Evolutionary conservation across 2,113 vertebrate genomes (phyloP), one percentile per base, ranked within the genome.

Genomic region (Lutjanus erythropterus): DNA sequence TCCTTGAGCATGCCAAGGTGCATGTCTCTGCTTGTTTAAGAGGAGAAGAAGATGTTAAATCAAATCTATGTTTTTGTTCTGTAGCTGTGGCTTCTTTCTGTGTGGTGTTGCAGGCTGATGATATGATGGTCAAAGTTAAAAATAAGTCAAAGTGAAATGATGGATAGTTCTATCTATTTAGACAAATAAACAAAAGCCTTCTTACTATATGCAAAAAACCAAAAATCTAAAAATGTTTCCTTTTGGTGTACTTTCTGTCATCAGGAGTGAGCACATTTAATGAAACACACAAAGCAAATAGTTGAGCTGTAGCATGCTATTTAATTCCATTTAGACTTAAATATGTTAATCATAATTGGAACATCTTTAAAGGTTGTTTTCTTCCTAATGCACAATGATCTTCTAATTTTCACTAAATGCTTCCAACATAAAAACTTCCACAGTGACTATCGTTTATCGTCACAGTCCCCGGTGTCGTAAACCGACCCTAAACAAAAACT

Each of bases 401-500:
- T 77, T 55, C 15, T 31, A n/a, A 62, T 80, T 44, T 83, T 35
- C 41, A 7, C 41, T 27, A 55, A 70, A 60, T 29, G 19, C 39
- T 71, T 53, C 41, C 37, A 69, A 74, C 56, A 27, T 27, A 37
- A 60, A 70, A 77, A 61, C 42, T 23, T 84, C 62, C 56, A 71
- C 66, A 33, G 49, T 7, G 35, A 14, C 52, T 10, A 56, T 65
- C 53, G 72, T 88, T 85, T 71, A 71, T 78, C 7, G 35, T 62
- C 55, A 21, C 53, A n/a, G 42, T 71, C 65, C 64, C 65, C 5
- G 50, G 58, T 41, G 70, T 60, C 9, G 64, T 62, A 60, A 86
- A 85, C 35, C 46, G 46, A 75, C 72, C 69, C 75, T 37, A 75
- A 80, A 91, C 64, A 76, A 87, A 88, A 83, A 55, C 37, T 21